These are phyloP conservation scores for Lacerta bilineata DNA, from an alignment of 2,797 vertebrate genomes.

Conservation along the genomic window DNA sequence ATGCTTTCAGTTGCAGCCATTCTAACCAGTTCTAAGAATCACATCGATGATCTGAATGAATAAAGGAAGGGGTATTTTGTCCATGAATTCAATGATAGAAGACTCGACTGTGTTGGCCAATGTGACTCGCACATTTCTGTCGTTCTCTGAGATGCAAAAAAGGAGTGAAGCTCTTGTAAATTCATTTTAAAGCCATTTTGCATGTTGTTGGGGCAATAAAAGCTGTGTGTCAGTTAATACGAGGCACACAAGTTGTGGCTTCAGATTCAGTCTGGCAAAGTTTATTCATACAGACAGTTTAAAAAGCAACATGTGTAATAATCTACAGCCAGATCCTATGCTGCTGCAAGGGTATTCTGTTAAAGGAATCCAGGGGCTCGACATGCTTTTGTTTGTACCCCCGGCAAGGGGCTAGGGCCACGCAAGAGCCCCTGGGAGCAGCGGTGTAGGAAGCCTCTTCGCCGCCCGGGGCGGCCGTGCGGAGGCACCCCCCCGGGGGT, in stretches of 20 bases:
- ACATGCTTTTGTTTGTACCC: too few species aligned
- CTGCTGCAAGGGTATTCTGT: too few species aligned
- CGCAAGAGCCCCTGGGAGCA: too few species aligned
- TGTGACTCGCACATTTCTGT: background rate
- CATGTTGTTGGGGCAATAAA: constrained; percentile 1
- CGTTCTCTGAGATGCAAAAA: constrained; percentile 21
- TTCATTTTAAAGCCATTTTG: background rate
- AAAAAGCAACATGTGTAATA: background rate
- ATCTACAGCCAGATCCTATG: background rate
- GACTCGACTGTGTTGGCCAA: background rate
- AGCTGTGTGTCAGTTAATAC: background rate
- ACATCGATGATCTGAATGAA: background rate
- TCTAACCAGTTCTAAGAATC: constrained; percentile 3
- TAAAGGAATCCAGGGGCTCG: too few species aligned
- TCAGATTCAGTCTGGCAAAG: background rate
- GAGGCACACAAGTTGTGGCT: fast-evolving
- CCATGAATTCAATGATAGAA: background rate
- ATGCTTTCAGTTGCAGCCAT: background rate
- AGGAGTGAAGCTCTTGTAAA: background rate
- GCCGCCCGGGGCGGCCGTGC: too few species aligned
- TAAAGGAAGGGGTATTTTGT: background rate
- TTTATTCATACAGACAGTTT: background rate
- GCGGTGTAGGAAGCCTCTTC: too few species aligned
- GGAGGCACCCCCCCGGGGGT: too few species aligned
- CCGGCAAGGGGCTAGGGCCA: too few species aligned